phyloP scores from a whole-genome alignment of 2,888 invertebrate genomes.

The Phytoseiulus persimilis region DNA sequence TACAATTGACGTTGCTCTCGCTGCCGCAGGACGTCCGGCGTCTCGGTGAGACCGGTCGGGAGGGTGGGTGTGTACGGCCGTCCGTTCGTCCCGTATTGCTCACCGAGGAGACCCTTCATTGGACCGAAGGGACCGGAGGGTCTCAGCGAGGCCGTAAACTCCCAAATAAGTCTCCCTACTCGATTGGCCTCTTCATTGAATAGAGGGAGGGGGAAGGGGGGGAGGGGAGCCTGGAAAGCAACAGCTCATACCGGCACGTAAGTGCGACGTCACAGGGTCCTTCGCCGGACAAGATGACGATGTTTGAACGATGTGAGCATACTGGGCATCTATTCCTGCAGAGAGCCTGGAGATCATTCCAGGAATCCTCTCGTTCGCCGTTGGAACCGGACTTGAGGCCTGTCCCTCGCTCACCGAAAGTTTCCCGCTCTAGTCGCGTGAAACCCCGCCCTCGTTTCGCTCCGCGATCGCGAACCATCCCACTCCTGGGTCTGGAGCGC shows the following conservation, averaged over 20 bases:
- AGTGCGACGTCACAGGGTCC: neutral
- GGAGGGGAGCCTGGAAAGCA: neutral
- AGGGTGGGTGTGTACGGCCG: neutral
- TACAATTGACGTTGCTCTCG: conserved; percentile 25
- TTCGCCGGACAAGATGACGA: no score
- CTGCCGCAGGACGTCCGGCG: neutral
- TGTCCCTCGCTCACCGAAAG: no score
- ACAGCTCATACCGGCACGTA: neutral
- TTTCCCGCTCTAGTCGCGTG: no score
- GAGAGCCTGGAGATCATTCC: no score
- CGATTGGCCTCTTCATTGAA: conserved; percentile 38
- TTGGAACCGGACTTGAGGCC: no score
- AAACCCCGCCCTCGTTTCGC: no score
- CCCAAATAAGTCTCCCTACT: conserved; percentile 20
- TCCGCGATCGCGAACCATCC: no score
- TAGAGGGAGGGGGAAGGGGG: neutral
- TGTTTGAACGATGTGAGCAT: no score
- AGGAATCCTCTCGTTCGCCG: no score
- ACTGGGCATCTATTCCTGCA: no score
- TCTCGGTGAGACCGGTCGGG: neutral
- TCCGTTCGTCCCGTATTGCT: neutral
- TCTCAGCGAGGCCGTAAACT: conserved; percentile 35
- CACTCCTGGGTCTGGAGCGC: no score
- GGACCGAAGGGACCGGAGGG: conserved; percentile 32
- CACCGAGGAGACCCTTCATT: conserved; percentile 36